Evolutionary conservation across 2,888 invertebrate species (phyloP).

Genomic region (Neocrepidodera transversa): DNA sequence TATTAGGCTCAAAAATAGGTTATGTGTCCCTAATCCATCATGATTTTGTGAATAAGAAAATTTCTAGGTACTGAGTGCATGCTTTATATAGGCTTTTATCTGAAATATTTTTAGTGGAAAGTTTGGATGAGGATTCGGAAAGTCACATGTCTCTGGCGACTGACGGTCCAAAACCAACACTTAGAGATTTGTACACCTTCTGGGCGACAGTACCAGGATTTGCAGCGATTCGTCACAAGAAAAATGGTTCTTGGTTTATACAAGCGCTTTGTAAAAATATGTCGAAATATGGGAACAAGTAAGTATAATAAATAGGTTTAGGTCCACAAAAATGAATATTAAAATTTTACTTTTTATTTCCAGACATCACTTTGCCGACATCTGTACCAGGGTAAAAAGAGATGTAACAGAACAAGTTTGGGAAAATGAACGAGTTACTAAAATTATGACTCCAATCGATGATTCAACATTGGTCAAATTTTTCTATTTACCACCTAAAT

Average conservation of each 20-base stretch:
- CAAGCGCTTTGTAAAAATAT: constrained; percentile 53
- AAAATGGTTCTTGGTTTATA: constrained; percentile 56
- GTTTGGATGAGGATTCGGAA: constrained; percentile 36
- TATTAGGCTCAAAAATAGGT: too few relatives aligned
- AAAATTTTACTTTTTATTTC: constrained; percentile 29
- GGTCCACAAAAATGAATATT: too few relatives aligned
- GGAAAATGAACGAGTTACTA: constrained; percentile 36
- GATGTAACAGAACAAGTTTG: constrained; percentile 46
- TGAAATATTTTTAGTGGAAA: constrained; percentile 18
- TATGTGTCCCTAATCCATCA: too few relatives aligned
- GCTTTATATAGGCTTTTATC: too few relatives aligned
- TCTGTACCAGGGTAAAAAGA: constrained; percentile 46
- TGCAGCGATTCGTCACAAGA: constrained; percentile 53
- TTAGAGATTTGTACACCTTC: constrained; percentile 52
- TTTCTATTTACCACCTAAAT: constrained; percentile 43
- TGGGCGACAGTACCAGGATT: constrained; percentile 56
- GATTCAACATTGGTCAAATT: constrained; percentile 42
- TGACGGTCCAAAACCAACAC: constrained; percentile 43
- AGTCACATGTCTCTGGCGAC: constrained; percentile 33
- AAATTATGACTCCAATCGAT: constrained; percentile 42
- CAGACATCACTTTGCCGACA: constrained; percentile 51
- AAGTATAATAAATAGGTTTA: too few relatives aligned
- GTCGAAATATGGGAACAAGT: constrained; percentile 43
- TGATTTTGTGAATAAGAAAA: too few relatives aligned
- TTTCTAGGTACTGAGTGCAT: too few relatives aligned